phyloP scores from a whole-genome alignment of 1,140 invertebrate genomes.

The Odontomachus brunneus region DNA sequence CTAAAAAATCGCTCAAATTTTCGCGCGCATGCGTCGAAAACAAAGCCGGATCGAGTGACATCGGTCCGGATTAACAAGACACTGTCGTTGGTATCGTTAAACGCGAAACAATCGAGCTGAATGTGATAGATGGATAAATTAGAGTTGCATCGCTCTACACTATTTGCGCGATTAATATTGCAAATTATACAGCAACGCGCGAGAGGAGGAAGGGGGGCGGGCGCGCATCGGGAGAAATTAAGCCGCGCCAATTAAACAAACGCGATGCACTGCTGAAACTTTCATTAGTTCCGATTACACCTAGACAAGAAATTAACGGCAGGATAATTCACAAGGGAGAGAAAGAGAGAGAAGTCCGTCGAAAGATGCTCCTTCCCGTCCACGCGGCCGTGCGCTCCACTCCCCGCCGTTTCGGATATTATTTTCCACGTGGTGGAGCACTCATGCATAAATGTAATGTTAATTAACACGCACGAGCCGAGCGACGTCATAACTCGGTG shows the following conservation, averaged over 20 bases:
- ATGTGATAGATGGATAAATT: conserved; percentile 27
- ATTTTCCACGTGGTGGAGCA: conserved; percentile 37
- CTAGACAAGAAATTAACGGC: background rate
- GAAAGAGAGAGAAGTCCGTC: conserved; percentile 6
- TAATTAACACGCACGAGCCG: conserved; percentile 42
- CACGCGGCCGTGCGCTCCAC: conserved; percentile 3
- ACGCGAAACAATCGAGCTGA: conserved; percentile 13
- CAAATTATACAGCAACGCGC: background rate
- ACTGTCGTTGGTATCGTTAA: conserved; percentile 11
- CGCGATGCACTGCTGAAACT: background rate
- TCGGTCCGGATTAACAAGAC: conserved; percentile 8
- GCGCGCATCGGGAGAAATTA: background rate
- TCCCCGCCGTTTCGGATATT: conserved; percentile 12
- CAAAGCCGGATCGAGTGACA: background rate
- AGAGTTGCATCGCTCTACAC: background rate
- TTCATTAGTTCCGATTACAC: conserved; percentile 13
- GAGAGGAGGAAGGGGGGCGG: too few species aligned
- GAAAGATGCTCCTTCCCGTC: conserved; percentile 8
- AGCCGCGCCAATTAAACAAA: conserved; percentile 7
- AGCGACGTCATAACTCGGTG: conserved; percentile 41
- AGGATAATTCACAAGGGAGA: conserved; percentile 25
- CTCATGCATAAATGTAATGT: conserved; percentile 51
- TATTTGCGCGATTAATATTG: conserved; percentile 33
- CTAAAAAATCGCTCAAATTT: background rate
- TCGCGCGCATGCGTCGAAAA: background rate